phyloP scores from a whole-genome alignment of 2,888 invertebrate genomes.

The Sphinx pinastri region DNA sequence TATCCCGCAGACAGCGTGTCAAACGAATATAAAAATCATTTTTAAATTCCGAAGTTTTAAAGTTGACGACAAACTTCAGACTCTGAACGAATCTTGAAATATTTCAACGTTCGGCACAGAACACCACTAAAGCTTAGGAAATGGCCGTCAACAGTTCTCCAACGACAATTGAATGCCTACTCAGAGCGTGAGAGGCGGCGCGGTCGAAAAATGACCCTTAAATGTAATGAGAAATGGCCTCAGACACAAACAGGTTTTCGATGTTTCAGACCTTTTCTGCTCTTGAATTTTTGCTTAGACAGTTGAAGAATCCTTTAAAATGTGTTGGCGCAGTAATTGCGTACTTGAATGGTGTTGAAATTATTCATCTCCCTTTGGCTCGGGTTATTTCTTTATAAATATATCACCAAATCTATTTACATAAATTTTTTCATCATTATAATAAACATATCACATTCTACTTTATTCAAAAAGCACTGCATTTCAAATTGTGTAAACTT shows the following conservation, averaged over 20 bases:
- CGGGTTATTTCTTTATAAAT: too few species aligned
- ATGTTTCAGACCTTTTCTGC: conserved; percentile 25
- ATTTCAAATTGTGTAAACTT: neutral
- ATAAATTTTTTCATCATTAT: too few species aligned
- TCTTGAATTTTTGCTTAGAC: neutral
- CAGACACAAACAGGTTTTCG: conserved; percentile 37
- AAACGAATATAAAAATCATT: neutral
- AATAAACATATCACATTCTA: too few species aligned
- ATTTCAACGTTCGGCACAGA: conserved; percentile 37
- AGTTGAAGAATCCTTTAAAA: neutral
- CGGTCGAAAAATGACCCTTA: conserved; percentile 25
- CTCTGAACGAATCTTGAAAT: conserved; percentile 33
- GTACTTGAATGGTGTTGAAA: too few species aligned
- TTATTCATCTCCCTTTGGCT: too few species aligned
- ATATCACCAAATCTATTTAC: too few species aligned
- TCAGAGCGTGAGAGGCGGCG: neutral
- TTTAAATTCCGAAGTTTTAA: neutral
- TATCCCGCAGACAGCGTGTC: too few species aligned
- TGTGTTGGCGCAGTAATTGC: neutral
- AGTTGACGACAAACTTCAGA: conserved; percentile 2
- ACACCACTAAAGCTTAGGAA: conserved; percentile 39
- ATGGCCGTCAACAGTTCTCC: conserved; percentile 39
- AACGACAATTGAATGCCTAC: conserved; percentile 49
- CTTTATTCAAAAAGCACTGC: neutral
- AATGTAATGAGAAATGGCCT: conserved; percentile 36